Evolutionary conservation across 2,113 vertebrate species (phyloP).

Genomic region (Zootoca vivipara): DNA sequence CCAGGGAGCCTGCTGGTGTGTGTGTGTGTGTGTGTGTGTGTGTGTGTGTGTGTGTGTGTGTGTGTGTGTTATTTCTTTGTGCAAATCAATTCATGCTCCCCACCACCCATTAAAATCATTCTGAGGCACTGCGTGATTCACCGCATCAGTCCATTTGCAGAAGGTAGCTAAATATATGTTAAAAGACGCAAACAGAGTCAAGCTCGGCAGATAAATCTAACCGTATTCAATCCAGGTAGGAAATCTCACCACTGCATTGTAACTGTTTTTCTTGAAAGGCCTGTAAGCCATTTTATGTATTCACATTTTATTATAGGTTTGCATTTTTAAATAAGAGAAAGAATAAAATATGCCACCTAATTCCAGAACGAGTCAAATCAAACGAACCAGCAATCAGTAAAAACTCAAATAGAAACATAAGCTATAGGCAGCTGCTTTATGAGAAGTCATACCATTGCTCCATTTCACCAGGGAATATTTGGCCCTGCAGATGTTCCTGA

Average conservation of each 20-base stretch:
- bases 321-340: background rate
- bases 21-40: background rate
- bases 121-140: constrained; percentile 4
- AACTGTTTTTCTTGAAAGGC: background rate
- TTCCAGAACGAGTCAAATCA: background rate
- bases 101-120: constrained; percentile 16
- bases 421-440: no score
- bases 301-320: background rate
- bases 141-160: constrained; percentile 7
- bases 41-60: background rate
- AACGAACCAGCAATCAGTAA: background rate
- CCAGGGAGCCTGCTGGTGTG: background rate
- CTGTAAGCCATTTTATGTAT: background rate
- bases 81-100: constrained; percentile 8
- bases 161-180: constrained; percentile 32
- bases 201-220: background rate
- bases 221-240: background rate
- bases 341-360: background rate
- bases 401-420: background rate
- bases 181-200: constrained; percentile 3
- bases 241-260: background rate
- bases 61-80: background rate
- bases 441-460: no score
- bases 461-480: no score
- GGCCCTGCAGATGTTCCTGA: no score